These are phyloP conservation scores for Suricata suricatta DNA, from an alignment of 2,113 vertebrate species.

Conservation along the genomic window DNA sequence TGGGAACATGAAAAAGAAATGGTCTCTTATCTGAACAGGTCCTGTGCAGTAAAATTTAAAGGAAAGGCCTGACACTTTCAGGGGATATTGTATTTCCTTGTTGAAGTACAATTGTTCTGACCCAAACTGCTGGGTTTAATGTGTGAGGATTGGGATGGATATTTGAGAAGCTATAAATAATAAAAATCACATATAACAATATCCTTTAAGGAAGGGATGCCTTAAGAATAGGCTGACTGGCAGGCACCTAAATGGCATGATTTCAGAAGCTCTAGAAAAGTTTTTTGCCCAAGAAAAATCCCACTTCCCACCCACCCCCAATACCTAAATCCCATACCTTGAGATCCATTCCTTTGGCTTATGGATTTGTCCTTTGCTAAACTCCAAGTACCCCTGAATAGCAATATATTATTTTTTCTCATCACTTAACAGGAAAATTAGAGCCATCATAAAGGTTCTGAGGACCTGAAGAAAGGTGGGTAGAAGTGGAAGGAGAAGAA, in stretches of 20 bases:
- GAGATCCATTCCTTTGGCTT: background rate
- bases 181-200: background rate
- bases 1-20: background rate
- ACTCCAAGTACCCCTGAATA: background rate
- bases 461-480: background rate
- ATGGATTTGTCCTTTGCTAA: background rate
- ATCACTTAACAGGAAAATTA: background rate
- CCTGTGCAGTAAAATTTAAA: background rate
- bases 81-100: background rate
- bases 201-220: background rate
- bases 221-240: background rate
- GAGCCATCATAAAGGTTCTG: background rate
- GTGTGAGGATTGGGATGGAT: background rate
- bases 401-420: background rate
- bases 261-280: background rate
- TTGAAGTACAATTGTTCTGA: background rate
- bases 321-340: background rate
- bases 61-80: background rate
- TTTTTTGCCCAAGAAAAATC: background rate
- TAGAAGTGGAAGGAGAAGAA: background rate
- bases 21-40: background rate
- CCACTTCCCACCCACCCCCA: too few species aligned
- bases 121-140: background rate
- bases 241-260: background rate
- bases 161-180: background rate